Conservation (phyloP, 2,888 invertebrate genomes). For the Rhingia rostrata region DNA sequence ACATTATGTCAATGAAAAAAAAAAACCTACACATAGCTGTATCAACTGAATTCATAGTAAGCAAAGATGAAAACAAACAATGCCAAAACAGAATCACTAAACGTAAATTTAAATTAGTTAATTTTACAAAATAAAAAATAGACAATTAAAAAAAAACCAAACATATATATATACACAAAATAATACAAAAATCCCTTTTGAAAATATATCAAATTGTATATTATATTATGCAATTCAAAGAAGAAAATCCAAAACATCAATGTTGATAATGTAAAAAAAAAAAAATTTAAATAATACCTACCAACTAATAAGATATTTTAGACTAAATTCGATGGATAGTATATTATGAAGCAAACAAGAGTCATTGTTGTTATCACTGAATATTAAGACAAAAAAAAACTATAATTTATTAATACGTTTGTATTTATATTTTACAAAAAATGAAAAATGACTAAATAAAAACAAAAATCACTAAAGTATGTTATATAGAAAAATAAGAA, state of each 20-base stretch:
- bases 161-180: constrained; percentile 50
- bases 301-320: constrained; percentile 53
- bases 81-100: constrained; percentile 65
- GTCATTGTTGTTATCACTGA: constrained; percentile 72
- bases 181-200: constrained; percentile 13
- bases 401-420: constrained; percentile 74
- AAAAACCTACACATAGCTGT: constrained; percentile 21
- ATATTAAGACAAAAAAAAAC: constrained; percentile 47
- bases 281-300: constrained; percentile 33
- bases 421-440: constrained; percentile 73
- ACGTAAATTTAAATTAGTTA: constrained; percentile 53
- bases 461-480: constrained; percentile 63
- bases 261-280: constrained; percentile 34
- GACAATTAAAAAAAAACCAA: constrained; percentile 47
- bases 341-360: constrained; percentile 31
- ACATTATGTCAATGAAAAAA: constrained; percentile 39
- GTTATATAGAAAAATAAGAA: constrained; percentile 46
- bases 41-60: constrained; percentile 48
- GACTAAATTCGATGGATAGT: constrained; percentile 53
- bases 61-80: constrained; percentile 62
- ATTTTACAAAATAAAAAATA: constrained; percentile 53
- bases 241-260: constrained; percentile 32
- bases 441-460: constrained; percentile 66
- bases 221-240: constrained; percentile 66
- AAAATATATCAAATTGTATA: constrained; percentile 65